Base-by-base conservation (phyloP, 2,888 invertebrate genomes). In the Alloplasta piceator region DNA sequence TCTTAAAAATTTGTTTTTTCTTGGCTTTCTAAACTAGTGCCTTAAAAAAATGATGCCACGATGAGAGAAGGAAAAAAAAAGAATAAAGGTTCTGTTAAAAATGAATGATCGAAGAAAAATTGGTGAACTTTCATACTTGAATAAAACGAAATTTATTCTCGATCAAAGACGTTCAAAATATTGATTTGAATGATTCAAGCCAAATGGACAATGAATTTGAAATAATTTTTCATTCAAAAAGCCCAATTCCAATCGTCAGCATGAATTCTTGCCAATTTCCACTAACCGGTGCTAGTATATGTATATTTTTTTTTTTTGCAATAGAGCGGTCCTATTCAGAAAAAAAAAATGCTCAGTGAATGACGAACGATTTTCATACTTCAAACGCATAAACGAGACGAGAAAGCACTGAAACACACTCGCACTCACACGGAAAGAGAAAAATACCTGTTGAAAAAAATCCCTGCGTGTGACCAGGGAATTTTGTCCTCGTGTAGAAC, bases 281-380 rank as follows among this genome's bases (percentile, higher is more conserved):
- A 71, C 61, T 77, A 64, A 74, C 52, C 70, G 74, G 60, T 78
- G 78, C 74, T 78, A 71, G 81, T 78, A 81, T 78, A 64, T 41
- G 60, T 67, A 39, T 26, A 67, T 81, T 66, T 71, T 81, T 82
- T 82, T 84, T 83, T 79, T 84, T 85, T 82, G 82, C 80, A 85
- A 86, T 85, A 83, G 85, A 80, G 83, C 85, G 84, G 85, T 86
- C 83, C 84, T 85, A 86, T 86, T 85, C 74, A 76, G 73, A 64
- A 79, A 85, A 85, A 83, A 83, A 16, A 66, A 56, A 71, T 72
- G 63, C 71, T 48, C 60, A 46, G 67, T 48, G 60, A 67, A 58
- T 61, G 50, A 39, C 63, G 56, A 55, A 64, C 61, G 70, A 58
- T 76, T 78, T 70, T 72, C 61, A 56, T 73, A 77, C 39, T 58